phyloP scores from a whole-genome alignment of 1,140 invertebrate genomes.

The Conus betulinus region DNA sequence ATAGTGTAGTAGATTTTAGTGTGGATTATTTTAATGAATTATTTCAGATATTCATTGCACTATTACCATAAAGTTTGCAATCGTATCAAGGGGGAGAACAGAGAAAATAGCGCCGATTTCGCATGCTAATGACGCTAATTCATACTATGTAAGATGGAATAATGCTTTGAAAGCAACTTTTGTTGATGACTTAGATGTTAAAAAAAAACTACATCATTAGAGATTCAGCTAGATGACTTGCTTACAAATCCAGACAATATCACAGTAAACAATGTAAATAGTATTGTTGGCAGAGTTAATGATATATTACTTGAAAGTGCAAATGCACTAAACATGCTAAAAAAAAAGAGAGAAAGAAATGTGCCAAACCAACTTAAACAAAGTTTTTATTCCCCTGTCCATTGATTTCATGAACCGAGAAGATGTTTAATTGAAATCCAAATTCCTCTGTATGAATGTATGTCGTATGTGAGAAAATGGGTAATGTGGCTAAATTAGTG shows the following conservation, averaged over 20 bases:
- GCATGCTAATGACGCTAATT: neutral
- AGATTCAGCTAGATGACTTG: neutral
- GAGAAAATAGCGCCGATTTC: neutral
- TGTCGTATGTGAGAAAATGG: too few species aligned
- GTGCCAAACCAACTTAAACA: too few species aligned
- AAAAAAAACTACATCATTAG: neutral
- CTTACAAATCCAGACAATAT: neutral
- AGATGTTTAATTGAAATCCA: too few species aligned
- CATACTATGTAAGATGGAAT: neutral
- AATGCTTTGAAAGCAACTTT: neutral
- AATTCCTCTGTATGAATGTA: too few species aligned
- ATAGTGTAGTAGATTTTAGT: neutral
- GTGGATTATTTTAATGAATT: neutral
- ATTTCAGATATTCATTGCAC: neutral
- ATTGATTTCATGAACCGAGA: too few species aligned
- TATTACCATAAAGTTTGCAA: neutral
- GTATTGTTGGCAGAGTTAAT: neutral
- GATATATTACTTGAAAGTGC: neutral
- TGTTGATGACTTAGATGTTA: neutral
- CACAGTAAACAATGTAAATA: neutral
- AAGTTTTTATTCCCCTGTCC: too few species aligned
- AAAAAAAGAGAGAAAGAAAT: neutral
- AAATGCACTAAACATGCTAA: neutral
- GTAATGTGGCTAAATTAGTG: too few species aligned
- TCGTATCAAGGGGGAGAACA: neutral